Base-by-base conservation (phyloP, 2,888 invertebrate genomes). In the Heteromurus nitidus region DNA sequence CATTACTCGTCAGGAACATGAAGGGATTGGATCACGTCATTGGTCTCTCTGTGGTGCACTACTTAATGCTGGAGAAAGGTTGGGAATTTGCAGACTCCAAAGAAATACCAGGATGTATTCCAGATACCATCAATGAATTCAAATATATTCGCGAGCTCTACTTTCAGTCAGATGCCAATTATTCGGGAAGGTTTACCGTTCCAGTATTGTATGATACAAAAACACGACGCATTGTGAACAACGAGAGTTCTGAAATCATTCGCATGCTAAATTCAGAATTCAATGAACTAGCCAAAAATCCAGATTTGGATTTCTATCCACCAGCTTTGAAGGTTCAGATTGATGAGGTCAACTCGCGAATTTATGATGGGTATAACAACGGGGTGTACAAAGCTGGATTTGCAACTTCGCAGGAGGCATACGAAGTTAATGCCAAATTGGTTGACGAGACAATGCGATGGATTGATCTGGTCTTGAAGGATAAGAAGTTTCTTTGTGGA, bases 311-410 rank as follows among this genome's bases (percentile, higher is more conserved):
- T 44, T 42, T 86, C 2, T 83, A 84, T 47, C 86, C 86, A 0
- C 26, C 58, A 24, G 64, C 60, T 0, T 28, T 84, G 16, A 55
- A 55, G 11, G 0, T 60, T 0, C n/a, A 76, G 70, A 86, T 86
- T 36, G 85, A 85, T 36, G 83, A 83, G 28, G 7, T 83, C 16
- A 86, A 85, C 62, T 73, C 26, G 1, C 47, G 70, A 28, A 70
- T 85, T 11, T 83, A 85, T 50, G 67, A 84, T 18, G 84, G 84
- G 1, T 60, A 85, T 16, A 85, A 84, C 64, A 84, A 85, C 47
- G 86, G 83, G 16, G 86, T 86, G 2, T 86, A 86, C 80, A 83
- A 83, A 60, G 83, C 86, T 16, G 86, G 86, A 11, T 85, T 86
- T 76, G 83, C 86, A 0, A 75, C 77, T 9, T 18, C 72, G 11